Base-by-base conservation (phyloP, 1,140 invertebrate genomes). In the Listronotus bonariensis region DNA sequence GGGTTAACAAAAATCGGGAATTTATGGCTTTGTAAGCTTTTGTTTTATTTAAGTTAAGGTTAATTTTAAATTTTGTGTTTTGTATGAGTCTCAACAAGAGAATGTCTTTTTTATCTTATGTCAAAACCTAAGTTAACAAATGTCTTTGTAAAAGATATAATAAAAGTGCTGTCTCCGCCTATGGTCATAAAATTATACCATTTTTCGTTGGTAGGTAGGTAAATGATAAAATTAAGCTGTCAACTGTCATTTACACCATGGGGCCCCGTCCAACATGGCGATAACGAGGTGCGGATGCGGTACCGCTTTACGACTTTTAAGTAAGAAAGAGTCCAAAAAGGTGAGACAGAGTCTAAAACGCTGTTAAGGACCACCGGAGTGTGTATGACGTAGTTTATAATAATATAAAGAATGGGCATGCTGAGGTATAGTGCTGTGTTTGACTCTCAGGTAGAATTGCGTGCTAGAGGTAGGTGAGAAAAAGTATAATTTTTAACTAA, bases 181-280 rank as follows among this genome's bases (percentile, higher is more conserved):
- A 36, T 36, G 34, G 7, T 2, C 7, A 36, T 36, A 36, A 36
- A 36, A 1, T 1, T 26, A 36, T 36, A 36, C 11, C 7, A 36
- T 36, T 36, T 36, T 12, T 10, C 34, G 8, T 4, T 5, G 11
- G 34, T 36, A 10, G 34, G 34, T 36, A 36, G 34, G 34, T 36
- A 60, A 60, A 20, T 51, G 34, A 60, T 60, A 51, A 60, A 60
- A 60, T 51, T 60, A 51, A 60, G 57, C 57, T 60, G 57, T 60
- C 57, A 60, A 60, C 34, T 60, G 42, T 43, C 46, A 60, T 32
- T 51, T 49, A 17, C 57, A 51, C 45, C 46, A 26, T 12, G 45
- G 57, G 57, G 26, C 42, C 15, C 57, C 41, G n/a, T 14, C 42
- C 26, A 51, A 45, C 57, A 60, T 60, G 46, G 57, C 26, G 57